Evolutionary conservation across 2,797 vertebrate genomes (phyloP).

Genomic region (Galago senegalensis): DNA sequence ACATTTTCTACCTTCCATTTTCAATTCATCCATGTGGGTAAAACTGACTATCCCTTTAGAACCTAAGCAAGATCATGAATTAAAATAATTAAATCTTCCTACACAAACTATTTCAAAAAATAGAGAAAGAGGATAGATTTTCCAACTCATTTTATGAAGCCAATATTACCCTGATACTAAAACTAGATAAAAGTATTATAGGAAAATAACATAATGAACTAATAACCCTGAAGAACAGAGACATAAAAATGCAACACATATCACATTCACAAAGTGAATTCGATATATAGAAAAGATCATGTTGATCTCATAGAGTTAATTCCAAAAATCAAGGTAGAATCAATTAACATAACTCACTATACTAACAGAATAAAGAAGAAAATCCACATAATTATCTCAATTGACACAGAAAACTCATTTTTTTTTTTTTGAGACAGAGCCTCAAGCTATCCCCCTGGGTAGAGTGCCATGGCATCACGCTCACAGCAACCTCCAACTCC

Average conservation of each 20-base stretch:
- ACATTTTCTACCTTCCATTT: not conserved
- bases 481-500: too few relatives aligned
- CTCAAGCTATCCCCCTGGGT: too few relatives aligned
- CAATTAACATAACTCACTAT: not conserved
- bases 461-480: too few relatives aligned
- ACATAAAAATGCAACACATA: not conserved
- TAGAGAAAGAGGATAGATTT: not conserved
- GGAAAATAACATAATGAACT: not conserved
- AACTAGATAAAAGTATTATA: constrained; percentile 7
- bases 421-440: too few relatives aligned
- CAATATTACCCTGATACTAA: constrained; percentile 25
- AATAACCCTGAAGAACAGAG: not conserved
- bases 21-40: not conserved
- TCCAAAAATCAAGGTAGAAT: constrained; percentile 9
- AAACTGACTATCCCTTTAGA: constrained; percentile 10
- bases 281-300: constrained; percentile 25
- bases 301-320: not conserved
- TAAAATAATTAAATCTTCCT: constrained; percentile 47
- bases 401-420: not conserved
- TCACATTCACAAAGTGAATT: not conserved
- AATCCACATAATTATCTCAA: not conserved
- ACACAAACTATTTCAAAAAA: constrained; percentile 36
- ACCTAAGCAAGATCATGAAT: constrained; percentile 8
- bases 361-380: constrained; percentile 52
- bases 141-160: not conserved